Base-by-base conservation (phyloP, 2,888 invertebrate genomes). In the Eupelmus urozonus region DNA sequence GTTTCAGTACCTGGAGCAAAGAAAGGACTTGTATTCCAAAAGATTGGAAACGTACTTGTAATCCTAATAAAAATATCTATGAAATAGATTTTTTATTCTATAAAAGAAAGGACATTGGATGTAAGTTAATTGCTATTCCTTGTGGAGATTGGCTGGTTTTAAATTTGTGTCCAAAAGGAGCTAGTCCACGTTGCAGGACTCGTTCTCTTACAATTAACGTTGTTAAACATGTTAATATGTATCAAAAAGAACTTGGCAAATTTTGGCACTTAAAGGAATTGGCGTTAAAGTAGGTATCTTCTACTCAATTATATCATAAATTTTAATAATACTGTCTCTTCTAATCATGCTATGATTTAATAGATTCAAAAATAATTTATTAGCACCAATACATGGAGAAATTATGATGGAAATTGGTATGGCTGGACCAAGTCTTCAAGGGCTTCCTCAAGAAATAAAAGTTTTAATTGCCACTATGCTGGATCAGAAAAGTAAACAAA, bases 311-410 rank as follows among this genome's bases (percentile, higher is more conserved):
- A 20, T 20, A n/a, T 20, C 5, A 53, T 18, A 53, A 20, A 20
- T 7, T 53, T 49, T 16, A 49, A 49, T 16, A 49, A 3, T 49
- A 11, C 16, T n/a, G 49, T 34, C 3, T 34, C 3, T 34, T 34
- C 9, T 34, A 34, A 76, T 49, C 11, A 40, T 67, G 13, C 70
- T 67, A 53, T 70, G n/a, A n/a, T 82, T 87, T 92, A 27, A 90
- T 91, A 90, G 89, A 72, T 90, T 93, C 77, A 93, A 93, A 83
- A 91, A 93, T 81, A 88, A 90, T 72, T 82, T 93, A 27, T 84
- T 92, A 49, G 89, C 91, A 42, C 92, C 93, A 34, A 90, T 93
- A 53, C 92, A 92, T 70, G 91, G 92, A 82, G 90, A 90, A 81
- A 91, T 93, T 82, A 86, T 93, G 20, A 90, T 86, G 72, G 83